Conservation (phyloP, 1,140 invertebrate genomes). For the Heliconius congener region DNA sequence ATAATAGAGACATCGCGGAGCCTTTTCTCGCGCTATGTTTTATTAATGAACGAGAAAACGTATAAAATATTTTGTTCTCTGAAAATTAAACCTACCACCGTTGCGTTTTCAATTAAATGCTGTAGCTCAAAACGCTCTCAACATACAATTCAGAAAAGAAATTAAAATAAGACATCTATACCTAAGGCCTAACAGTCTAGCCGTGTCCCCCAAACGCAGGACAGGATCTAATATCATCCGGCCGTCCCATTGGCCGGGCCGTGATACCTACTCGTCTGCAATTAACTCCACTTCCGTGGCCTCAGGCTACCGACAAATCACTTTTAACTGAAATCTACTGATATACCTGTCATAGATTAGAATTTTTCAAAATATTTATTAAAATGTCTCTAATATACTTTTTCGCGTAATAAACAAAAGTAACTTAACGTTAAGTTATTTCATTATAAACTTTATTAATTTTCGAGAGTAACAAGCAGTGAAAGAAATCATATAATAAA, state of each 20-base stretch:
- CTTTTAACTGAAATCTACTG: constrained; percentile 48
- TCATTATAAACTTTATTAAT: too few species aligned
- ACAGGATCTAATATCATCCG: constrained; percentile 41
- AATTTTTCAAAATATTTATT: background rate
- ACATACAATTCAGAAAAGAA: background rate
- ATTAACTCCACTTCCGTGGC: constrained; percentile 63
- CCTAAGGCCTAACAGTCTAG: constrained; percentile 12
- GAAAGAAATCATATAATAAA: too few species aligned
- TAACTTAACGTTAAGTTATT: too few species aligned
- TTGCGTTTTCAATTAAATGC: too few species aligned
- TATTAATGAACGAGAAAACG: too few species aligned
- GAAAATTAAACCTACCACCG: too few species aligned
- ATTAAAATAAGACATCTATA: background rate
- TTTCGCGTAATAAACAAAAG: too few species aligned
- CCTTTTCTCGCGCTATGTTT: too few species aligned
- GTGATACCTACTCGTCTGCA: constrained; percentile 62
- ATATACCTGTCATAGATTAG: constrained; percentile 47
- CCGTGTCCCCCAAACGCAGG: constrained; percentile 17
- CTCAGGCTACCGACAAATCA: constrained; percentile 61
- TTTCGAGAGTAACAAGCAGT: too few species aligned
- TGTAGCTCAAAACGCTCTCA: background rate
- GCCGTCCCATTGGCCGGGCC: constrained; percentile 59
- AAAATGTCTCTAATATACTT: too few species aligned
- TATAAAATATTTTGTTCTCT: too few species aligned
- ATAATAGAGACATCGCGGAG: too few species aligned